Percentiles rank a stretch among this genome's conserved stretches.
phyloP scores from a whole-genome alignment of 1,140 invertebrate genomes.

The Cephus cinctus region DNA sequence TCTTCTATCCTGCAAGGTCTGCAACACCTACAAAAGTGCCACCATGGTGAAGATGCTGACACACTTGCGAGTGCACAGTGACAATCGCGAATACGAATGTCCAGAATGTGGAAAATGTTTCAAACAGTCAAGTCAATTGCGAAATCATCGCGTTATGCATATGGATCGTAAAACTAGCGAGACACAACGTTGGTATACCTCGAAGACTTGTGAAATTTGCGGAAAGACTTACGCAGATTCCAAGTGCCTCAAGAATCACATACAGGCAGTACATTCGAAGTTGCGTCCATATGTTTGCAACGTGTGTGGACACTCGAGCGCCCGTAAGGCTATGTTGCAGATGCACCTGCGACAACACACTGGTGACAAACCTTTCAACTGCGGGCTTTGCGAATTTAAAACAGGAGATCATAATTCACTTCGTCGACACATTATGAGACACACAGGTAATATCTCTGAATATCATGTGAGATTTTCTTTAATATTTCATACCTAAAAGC shows the following conservation, averaged over 20 bases:
- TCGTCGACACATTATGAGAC: slow-evolving; percentile 72
- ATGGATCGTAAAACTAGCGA: slow-evolving; percentile 49
- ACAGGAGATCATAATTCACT: slow-evolving; percentile 74
- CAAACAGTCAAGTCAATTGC: slow-evolving; percentile 64
- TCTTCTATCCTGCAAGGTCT: slow-evolving; percentile 64
- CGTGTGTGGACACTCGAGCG: slow-evolving; percentile 73
- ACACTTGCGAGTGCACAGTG: slow-evolving; percentile 65
- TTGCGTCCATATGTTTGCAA: slow-evolving; percentile 74
- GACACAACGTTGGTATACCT: slow-evolving; percentile 60
- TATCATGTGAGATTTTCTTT: neutral
- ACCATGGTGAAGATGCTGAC: slow-evolving; percentile 57
- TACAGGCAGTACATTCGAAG: slow-evolving; percentile 76
- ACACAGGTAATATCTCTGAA: slow-evolving; percentile 60
- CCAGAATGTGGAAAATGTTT: slow-evolving; percentile 63
- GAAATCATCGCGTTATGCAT: slow-evolving; percentile 63
- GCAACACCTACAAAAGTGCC: slow-evolving; percentile 59
- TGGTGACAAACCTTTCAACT: slow-evolving; percentile 74
- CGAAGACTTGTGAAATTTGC: slow-evolving; percentile 71
- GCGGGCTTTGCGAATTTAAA: slow-evolving; percentile 67
- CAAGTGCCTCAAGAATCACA: slow-evolving; percentile 74
- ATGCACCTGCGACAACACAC: slow-evolving; percentile 71
- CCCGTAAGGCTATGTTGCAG: slow-evolving; percentile 67
- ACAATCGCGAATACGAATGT: slow-evolving; percentile 61
- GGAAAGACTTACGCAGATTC: slow-evolving; percentile 69
- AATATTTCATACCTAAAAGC: slow-evolving; percentile 2